These are phyloP conservation scores for Gopherus evgoodei DNA, from an alignment of 2,113 vertebrate species.

Conservation along the genomic window DNA sequence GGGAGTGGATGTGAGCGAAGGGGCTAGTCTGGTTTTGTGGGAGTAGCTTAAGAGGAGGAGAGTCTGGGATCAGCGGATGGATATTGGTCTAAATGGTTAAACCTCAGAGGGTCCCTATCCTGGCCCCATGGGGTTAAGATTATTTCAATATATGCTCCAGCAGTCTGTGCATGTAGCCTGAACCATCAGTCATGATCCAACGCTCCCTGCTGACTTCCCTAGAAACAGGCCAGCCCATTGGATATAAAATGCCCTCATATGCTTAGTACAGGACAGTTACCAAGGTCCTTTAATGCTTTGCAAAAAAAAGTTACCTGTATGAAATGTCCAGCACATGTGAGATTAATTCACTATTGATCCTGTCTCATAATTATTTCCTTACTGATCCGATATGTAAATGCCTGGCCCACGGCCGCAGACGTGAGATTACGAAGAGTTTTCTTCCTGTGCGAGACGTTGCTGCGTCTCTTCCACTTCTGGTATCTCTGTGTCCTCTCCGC, in stretches of 20 bases:
- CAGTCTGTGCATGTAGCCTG: background rate
- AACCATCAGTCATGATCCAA: background rate
- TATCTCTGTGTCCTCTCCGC: constrained; percentile 80
- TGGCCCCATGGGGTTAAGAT: background rate
- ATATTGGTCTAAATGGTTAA: background rate
- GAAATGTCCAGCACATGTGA: background rate
- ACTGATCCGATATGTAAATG: background rate
- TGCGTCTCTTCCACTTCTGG: background rate
- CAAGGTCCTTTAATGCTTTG: background rate
- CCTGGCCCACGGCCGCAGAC: background rate
- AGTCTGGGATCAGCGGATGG: background rate
- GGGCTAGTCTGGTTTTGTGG: background rate
- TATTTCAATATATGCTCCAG: background rate
- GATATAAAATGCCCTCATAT: background rate
- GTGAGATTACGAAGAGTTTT: too few species aligned
- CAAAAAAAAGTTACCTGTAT: background rate
- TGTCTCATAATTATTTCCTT: background rate
- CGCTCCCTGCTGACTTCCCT: background rate
- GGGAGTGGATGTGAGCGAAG: background rate
- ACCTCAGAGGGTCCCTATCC: background rate
- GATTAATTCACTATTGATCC: background rate
- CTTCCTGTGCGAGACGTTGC: background rate
- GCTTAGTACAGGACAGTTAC: background rate
- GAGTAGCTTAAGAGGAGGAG: background rate
- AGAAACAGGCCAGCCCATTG: background rate